Percentiles rank a stretch among this genome's conserved stretches.
These are phyloP conservation scores for Blastobasis lacticolella DNA, from an alignment of 2,888 invertebrate species.

Conservation along the genomic window DNA sequence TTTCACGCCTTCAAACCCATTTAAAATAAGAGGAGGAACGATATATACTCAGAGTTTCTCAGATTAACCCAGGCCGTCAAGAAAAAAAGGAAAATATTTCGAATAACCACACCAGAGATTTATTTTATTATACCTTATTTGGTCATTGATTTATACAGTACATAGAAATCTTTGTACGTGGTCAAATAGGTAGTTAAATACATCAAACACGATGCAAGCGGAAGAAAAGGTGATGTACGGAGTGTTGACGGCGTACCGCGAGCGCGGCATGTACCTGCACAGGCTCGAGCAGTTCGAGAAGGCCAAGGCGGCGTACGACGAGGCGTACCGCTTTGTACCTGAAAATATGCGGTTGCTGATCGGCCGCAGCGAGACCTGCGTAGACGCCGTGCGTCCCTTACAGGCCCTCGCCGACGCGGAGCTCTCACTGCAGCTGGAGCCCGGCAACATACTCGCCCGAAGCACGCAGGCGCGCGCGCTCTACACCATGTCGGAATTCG, in stretches of 20 bases:
- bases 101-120: no score
- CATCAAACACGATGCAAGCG: background rate
- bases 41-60: no score
- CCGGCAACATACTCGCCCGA: slow-evolving; percentile 54
- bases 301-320: slow-evolving; percentile 56
- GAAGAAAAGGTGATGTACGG: slow-evolving; percentile 56
- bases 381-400: slow-evolving; percentile 55
- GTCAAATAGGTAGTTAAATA: no score
- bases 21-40: no score
- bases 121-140: no score
- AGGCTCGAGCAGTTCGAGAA: slow-evolving; percentile 63
- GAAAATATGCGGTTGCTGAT: slow-evolving; percentile 53
- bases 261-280: slow-evolving; percentile 54
- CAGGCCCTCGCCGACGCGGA: slow-evolving; percentile 62
- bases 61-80: no score
- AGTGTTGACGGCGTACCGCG: slow-evolving; percentile 58
- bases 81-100: no score
- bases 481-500: slow-evolving; percentile 65
- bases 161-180: no score
- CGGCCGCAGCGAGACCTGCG: slow-evolving; percentile 59
- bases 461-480: slow-evolving; percentile 63
- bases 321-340: slow-evolving; percentile 43
- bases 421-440: slow-evolving; percentile 53
- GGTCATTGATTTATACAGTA: no score
- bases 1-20: no score